These are phyloP conservation scores for Melanostigma gelatinosum DNA, from an alignment of 2,113 vertebrate genomes.

Conservation along the genomic window DNA sequence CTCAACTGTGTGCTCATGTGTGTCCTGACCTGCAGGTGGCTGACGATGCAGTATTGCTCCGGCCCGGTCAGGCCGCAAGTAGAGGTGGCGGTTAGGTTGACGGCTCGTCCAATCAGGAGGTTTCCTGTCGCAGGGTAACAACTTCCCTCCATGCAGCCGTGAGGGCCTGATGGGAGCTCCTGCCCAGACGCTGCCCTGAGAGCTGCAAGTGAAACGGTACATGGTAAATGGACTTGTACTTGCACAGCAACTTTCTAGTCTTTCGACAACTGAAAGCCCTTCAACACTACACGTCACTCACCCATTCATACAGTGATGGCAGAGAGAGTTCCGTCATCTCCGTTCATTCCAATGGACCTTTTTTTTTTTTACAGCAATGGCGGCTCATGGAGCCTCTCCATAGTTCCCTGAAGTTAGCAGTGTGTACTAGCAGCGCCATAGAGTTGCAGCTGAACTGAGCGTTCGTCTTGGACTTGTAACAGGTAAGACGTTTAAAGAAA, in stretches of 20 bases:
- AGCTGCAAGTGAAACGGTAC: slow-evolving; percentile 37
- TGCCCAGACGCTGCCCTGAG: slow-evolving; percentile 50
- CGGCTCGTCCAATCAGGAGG: slow-evolving; percentile 83
- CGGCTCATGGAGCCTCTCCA: no score
- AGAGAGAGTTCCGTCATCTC: neutral
- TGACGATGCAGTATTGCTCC: slow-evolving; percentile 88
- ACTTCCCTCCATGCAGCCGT: slow-evolving; percentile 84
- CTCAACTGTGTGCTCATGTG: slow-evolving; percentile 1
- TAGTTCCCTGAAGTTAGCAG: no score
- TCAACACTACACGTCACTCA: no score
- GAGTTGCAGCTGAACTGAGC: no score
- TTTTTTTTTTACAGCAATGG: no score
- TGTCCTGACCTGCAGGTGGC: slow-evolving; percentile 85
- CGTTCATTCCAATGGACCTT: neutral
- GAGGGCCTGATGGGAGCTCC: slow-evolving; percentile 82
- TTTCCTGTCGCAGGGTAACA: slow-evolving; percentile 89
- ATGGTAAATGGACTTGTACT: neutral
- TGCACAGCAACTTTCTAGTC: neutral
- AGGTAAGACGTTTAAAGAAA: neutral
- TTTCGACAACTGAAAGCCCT: no score
- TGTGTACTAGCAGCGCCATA: no score
- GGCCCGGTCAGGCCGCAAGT: slow-evolving; percentile 83
- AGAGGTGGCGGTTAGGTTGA: slow-evolving; percentile 83
- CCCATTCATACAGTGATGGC: no score
- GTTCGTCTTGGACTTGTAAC: neutral